phyloP scores from a whole-genome alignment of 92 coral and sea anemone genomes.

The Hydrozoanthus gracilis region DNA sequence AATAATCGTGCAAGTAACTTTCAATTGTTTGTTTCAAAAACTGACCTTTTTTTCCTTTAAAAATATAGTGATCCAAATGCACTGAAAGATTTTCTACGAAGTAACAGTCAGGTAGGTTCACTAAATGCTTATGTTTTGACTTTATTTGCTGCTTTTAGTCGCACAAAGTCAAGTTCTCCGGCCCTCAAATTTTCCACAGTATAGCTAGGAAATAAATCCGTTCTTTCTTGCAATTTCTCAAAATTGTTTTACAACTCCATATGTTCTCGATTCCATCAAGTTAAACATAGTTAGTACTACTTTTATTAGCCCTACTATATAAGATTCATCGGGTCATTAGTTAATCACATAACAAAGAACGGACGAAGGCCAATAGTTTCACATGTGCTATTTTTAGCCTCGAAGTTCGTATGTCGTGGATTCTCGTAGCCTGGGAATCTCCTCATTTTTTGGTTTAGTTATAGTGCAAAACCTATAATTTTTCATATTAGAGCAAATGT shows the following conservation, averaged over 20 bases:
- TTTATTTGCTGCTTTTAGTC: neutral
- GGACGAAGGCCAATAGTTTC: too few species aligned
- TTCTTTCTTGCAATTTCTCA: neutral
- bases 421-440: neutral
- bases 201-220: neutral
- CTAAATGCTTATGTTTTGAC: neutral
- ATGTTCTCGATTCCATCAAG: neutral
- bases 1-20: neutral
- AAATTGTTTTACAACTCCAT: neutral
- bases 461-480: too few species aligned
- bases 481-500: too few species aligned
- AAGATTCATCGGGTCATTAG: neutral
- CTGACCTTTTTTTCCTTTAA: slow-evolving; percentile 14
- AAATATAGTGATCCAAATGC: slow-evolving; percentile 91
- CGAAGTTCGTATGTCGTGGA: neutral
- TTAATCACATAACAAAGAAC: neutral
- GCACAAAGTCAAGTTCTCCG: neutral
- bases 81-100: slow-evolving; percentile 88
- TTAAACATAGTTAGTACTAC: too few species aligned
- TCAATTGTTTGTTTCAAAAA: neutral
- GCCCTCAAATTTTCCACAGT: neutral
- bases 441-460: neutral
- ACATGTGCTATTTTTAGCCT: slow-evolving; percentile 16
- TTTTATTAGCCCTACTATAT: neutral
- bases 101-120: slow-evolving; percentile 81